Base-by-base conservation (phyloP, 2,797 vertebrate genomes). In the Tragelaphus eurycerus region DNA sequence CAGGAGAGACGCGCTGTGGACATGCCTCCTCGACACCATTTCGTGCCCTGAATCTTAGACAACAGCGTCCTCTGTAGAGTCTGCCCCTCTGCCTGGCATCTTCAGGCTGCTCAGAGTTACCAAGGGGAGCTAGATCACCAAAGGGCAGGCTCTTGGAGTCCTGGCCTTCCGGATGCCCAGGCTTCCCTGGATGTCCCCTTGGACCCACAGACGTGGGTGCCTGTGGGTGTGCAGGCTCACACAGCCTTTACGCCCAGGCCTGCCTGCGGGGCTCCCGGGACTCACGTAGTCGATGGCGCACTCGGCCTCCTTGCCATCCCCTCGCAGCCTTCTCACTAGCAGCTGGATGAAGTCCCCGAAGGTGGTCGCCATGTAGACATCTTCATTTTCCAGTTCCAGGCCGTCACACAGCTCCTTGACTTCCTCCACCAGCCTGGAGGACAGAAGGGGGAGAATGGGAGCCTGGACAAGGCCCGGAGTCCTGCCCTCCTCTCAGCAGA, bases 301-400 rank as follows among this genome's bases (percentile, higher is more conserved):
- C 88, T 99, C 98, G 67, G 98, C 98, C 55, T 99, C 99, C 1
- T 96, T 97, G 0, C 99, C 99, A 57, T 99, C 99, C 5, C 99
- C 99, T 85, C 99, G 96, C 34, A 99, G 98, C 98, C 99, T 99
- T 92, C 99, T 98, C 94, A 99, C 99, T 9, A 99, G 98, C 98
- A 99, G 99, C 98, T 99, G 99, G 96, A 99, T 98, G 98, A 99
- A 99, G 64, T 99, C 99, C 92, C 98, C 98, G 96, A 99, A 99
- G 29, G 98, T 99, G 89, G 99, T 99, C 52, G 99, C 99, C 99
- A 99, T 99, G 98, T 99, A 99, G 48, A 99, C 98, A 2, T 99
- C 99, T 96, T 99, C 99, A 2, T 99, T 99, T 97, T 99, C 99
- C 71, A 99, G 97, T 98, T 99, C 99, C 78, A 99, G 98, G 76